These are phyloP conservation scores for Intellagama lesueurii DNA, from an alignment of 2,797 vertebrate species.

Conservation along the genomic window DNA sequence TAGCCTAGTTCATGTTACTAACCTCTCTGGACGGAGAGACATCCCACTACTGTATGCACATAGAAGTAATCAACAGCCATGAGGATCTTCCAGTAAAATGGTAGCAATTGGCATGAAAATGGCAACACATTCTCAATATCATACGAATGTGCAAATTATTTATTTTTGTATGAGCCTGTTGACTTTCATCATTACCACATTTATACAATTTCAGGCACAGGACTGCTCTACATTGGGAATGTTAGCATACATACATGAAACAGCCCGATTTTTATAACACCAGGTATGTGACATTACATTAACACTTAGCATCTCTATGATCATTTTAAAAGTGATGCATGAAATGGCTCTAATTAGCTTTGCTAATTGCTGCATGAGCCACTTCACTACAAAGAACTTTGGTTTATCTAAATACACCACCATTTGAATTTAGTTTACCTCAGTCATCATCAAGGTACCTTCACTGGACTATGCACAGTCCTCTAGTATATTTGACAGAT, in stretches of 20 bases:
- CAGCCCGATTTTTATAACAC: background rate
- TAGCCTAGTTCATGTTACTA: background rate
- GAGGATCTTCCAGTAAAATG: background rate
- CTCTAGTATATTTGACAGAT: background rate
- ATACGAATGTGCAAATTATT: background rate
- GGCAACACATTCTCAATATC: background rate
- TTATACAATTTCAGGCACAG: background rate
- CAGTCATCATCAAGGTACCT: background rate
- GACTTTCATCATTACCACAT: background rate
- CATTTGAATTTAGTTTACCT: background rate
- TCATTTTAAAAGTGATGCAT: background rate
- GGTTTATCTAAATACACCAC: background rate
- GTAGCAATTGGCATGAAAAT: background rate
- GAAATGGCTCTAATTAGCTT: background rate
- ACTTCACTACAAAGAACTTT: background rate
- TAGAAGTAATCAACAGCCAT: background rate
- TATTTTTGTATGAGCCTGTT: background rate
- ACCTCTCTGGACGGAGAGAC: background rate
- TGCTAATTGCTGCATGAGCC: too few species aligned
- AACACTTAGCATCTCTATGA: background rate
- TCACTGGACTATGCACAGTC: background rate
- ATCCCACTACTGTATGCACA: background rate
- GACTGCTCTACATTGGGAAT: background rate
- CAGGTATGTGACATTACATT: background rate
- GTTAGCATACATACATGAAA: background rate